Percentiles rank a stretch among this genome's conserved stretches.
Evolutionary conservation across 2,888 invertebrate species (phyloP).

Genomic region (Odontocerum albicorne): DNA sequence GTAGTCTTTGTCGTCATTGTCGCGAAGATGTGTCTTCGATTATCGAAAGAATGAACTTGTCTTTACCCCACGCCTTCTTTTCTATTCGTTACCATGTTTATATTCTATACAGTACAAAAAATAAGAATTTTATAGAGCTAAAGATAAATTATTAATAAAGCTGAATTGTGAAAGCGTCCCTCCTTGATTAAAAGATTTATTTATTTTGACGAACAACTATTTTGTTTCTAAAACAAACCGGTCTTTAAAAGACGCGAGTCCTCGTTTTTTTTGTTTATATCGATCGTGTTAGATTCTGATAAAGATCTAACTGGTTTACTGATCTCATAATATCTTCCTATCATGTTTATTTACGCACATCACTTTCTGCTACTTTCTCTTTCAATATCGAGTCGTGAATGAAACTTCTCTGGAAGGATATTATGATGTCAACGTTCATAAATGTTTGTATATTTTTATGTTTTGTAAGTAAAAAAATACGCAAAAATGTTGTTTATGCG

Average conservation of each 20-base stretch:
- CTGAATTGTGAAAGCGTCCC: conserved; percentile 4
- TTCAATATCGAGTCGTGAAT: conserved; percentile 4
- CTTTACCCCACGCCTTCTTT: conserved; percentile 23
- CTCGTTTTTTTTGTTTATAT: conserved; percentile 15
- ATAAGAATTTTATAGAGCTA: too few species aligned
- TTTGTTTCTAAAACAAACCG: conserved; percentile 13
- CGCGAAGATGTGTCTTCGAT: conserved; percentile 9
- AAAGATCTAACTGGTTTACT: conserved; percentile 14
- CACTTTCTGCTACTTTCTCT: conserved; percentile 27
- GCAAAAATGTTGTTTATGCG: too few species aligned
- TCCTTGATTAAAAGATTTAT: too few species aligned
- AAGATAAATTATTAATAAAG: too few species aligned
- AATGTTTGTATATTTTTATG: too few species aligned
- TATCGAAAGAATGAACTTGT: conserved; percentile 12
- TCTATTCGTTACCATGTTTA: conserved; percentile 19
- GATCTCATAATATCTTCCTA: conserved; percentile 4
- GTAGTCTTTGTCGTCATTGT: conserved; percentile 19
- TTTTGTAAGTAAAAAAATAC: too few species aligned
- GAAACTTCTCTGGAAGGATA: too few species aligned
- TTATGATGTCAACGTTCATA: too few species aligned
- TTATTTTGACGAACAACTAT: too few species aligned
- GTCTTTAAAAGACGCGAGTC: not conserved
- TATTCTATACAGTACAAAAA: too few species aligned
- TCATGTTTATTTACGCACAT: conserved; percentile 20
- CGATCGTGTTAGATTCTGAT: conserved; percentile 18